Evolutionary conservation across 2,113 vertebrate species (phyloP).

Genomic region (Vicugna pacos): DNA sequence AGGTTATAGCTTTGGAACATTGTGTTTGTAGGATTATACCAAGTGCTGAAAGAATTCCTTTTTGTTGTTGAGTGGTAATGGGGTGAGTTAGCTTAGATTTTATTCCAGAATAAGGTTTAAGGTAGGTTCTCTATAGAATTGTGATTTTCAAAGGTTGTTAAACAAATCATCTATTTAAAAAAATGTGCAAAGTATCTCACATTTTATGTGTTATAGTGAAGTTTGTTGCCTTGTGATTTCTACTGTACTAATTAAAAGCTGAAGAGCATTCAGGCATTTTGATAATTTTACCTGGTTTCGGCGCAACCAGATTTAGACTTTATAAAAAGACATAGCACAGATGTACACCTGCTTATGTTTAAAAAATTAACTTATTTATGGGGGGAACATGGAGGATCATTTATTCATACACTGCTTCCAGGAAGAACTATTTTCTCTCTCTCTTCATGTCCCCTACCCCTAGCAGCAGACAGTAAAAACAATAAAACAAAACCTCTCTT

Average conservation of each 20-base stretch:
- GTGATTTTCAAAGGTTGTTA: slow-evolving; percentile 9
- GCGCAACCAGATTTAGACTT: slow-evolving; percentile 7
- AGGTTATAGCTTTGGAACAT: neutral
- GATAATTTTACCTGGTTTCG: neutral
- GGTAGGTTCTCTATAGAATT: neutral
- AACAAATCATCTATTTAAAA: slow-evolving; percentile 38
- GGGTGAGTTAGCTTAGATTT: neutral
- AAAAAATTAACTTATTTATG: neutral
- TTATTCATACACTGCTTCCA: neutral
- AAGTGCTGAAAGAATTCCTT: slow-evolving; percentile 15
- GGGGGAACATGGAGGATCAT: neutral
- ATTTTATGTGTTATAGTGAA: slow-evolving; percentile 16
- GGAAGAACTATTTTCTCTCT: neutral
- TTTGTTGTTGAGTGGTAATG: neutral
- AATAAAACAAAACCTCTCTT: neutral
- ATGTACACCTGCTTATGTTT: neutral
- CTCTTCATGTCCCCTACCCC: fast-evolving
- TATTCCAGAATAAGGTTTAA: slow-evolving; percentile 49
- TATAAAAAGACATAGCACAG: neutral
- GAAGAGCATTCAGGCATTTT: slow-evolving; percentile 5
- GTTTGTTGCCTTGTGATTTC: slow-evolving; percentile 46
- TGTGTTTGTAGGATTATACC: neutral
- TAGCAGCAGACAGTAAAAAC: neutral
- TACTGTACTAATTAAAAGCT: slow-evolving; percentile 22
- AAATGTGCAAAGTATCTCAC: slow-evolving; percentile 51